Conservation (phyloP, 2,888 invertebrate genomes). For the Branchellion lobata region DNA sequence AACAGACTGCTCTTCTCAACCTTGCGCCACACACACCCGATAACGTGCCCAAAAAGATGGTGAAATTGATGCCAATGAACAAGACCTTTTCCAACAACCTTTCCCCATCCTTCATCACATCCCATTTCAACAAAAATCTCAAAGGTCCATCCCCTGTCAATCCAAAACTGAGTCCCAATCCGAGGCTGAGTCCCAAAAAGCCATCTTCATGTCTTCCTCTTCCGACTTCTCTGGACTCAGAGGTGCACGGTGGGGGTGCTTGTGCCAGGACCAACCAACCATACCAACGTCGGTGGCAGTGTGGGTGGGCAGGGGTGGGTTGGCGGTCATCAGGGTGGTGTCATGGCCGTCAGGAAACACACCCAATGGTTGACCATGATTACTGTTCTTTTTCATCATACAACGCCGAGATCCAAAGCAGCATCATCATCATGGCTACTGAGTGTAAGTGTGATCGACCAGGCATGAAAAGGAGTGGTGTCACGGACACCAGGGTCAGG, state of each 20-base stretch:
- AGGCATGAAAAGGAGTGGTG: conserved; percentile 48
- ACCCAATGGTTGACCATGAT: conserved; percentile 54
- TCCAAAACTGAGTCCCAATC: background rate
- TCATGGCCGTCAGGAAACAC: conserved; percentile 44
- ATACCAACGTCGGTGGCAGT: background rate
- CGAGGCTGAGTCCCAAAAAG: background rate
- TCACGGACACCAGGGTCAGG: background rate
- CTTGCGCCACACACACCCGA: no score
- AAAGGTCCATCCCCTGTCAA: background rate
- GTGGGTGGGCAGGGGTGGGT: background rate
- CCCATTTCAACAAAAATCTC: background rate
- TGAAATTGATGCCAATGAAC: background rate
- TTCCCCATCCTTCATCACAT: background rate
- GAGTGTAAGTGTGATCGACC: conserved; percentile 49
- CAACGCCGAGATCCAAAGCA: conserved; percentile 53
- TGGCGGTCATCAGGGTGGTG: conserved; percentile 12
- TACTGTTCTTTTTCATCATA: conserved; percentile 53
- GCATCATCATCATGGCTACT: conserved; percentile 52
- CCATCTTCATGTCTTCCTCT: background rate
- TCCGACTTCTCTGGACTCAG: background rate
- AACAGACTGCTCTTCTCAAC: background rate
- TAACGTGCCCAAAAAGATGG: background rate
- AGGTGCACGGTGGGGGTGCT: background rate
- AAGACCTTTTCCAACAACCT: background rate
- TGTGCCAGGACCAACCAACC: conserved; percentile 18